phyloP scores from a whole-genome alignment of 2,797 vertebrate species.

The Pogonophryne albipinna region DNA sequence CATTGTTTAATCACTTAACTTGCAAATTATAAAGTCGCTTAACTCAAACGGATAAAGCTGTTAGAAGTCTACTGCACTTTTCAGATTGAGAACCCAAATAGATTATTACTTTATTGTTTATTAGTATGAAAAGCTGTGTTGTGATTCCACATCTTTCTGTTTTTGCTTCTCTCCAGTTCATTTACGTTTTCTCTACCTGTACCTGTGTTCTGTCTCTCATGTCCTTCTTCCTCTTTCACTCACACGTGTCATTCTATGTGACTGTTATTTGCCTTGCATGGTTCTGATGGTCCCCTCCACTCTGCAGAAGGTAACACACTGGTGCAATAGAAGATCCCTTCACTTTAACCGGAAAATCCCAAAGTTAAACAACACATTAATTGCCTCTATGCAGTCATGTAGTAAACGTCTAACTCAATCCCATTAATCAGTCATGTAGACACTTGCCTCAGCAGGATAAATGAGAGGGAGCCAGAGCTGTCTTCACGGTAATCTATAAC shows the following conservation, averaged over 20 bases:
- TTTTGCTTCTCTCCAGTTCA: conserved; percentile 75
- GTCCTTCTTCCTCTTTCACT: conserved; percentile 92
- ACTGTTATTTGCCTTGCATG: conserved; percentile 95
- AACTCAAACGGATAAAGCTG: conserved; percentile 49
- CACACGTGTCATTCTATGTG: conserved; percentile 95
- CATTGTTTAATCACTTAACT: conserved; percentile 56
- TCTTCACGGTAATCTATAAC: conserved; percentile 46
- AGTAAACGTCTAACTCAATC: conserved; percentile 40
- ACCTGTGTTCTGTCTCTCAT: conserved; percentile 86
- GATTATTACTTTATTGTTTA: conserved; percentile 59
- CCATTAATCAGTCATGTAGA: conserved; percentile 67
- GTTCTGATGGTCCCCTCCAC: conserved; percentile 93
- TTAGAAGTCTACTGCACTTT: conserved; percentile 38
- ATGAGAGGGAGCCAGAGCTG: conserved; percentile 64
- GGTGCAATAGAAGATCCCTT: conserved; percentile 72
- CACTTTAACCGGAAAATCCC: conserved; percentile 63
- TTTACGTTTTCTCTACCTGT: conserved; percentile 83
- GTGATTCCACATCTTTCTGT: conserved; percentile 48
- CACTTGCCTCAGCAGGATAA: conserved; percentile 61
- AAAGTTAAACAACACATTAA: conserved; percentile 53
- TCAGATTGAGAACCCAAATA: conserved; percentile 37
- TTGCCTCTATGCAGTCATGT: conserved; percentile 53
- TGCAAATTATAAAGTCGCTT: conserved; percentile 43
- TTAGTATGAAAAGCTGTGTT: conserved; percentile 53
- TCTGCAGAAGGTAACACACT: conserved; percentile 94